Percentiles rank a stretch among this genome's conserved stretches.
phyloP scores from a whole-genome alignment of 92 coral and sea anemone species.

The Parazoanthus atlanticus region DNA sequence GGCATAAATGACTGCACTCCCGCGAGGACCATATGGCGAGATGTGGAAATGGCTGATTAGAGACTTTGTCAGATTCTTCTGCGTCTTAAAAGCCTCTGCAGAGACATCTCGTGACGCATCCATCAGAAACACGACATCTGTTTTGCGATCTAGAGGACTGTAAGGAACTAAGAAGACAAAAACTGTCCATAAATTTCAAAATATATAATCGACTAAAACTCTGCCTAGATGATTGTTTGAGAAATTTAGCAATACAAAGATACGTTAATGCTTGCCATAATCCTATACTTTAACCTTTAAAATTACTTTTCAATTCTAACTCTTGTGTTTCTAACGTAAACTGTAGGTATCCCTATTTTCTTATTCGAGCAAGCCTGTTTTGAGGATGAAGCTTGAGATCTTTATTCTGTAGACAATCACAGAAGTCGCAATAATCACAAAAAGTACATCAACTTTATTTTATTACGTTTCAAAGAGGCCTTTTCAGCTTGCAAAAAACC shows the following conservation, averaged over 20 bases:
- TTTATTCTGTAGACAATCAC: too few relatives aligned
- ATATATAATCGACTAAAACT: background rate
- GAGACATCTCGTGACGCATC: conserved; percentile 55
- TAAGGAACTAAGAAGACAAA: background rate
- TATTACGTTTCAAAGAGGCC: too few relatives aligned
- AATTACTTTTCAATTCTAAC: background rate
- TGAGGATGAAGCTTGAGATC: background rate
- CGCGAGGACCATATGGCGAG: conserved; percentile 25
- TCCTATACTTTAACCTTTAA: background rate
- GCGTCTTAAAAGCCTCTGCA: conserved; percentile 21
- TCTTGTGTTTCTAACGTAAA: background rate
- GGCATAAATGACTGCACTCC: conserved; percentile 23
- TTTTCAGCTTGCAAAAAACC: background rate
- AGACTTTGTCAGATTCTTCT: conserved; percentile 45
- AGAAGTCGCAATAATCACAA: too few relatives aligned
- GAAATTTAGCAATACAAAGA: too few relatives aligned
- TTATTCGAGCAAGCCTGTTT: background rate
- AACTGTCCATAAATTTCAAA: background rate
- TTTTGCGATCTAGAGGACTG: conserved; percentile 12
- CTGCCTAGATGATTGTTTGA: too few relatives aligned
- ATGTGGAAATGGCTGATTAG: conserved; percentile 23
- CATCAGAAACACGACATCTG: conserved; percentile 49
- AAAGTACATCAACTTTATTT: background rate
- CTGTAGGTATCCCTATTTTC: background rate
- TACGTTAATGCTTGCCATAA: too few relatives aligned